Evolutionary conservation across 2,113 vertebrate species (phyloP).

Genomic region (Bos javanicus): DNA sequence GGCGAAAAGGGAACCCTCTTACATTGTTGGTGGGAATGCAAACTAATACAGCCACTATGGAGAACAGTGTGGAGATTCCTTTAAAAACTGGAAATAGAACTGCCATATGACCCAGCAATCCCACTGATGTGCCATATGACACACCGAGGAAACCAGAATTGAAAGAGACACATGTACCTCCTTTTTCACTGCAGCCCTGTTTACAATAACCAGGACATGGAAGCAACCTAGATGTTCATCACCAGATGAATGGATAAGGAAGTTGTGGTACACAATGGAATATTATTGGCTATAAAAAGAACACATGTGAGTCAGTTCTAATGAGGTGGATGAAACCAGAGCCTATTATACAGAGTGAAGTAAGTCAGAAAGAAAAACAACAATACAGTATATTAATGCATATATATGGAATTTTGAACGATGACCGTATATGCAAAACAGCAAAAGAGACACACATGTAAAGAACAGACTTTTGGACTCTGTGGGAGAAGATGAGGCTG

Average conservation of each 20-base stretch:
- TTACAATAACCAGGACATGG: neutral
- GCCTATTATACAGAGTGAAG: neutral
- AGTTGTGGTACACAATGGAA: neutral
- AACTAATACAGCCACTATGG: neutral
- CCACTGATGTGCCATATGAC: too few relatives aligned
- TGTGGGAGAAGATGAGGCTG: neutral
- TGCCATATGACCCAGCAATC: neutral
- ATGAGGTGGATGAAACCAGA: neutral
- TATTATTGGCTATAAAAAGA: neutral
- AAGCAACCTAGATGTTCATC: neutral
- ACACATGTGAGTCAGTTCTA: neutral
- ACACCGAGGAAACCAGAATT: neutral
- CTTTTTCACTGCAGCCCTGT: neutral
- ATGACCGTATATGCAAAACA: neutral
- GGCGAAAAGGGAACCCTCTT: neutral
- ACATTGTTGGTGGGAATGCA: neutral
- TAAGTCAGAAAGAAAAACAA: neutral
- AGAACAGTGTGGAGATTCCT: neutral
- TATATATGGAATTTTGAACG: neutral
- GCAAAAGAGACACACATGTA: neutral
- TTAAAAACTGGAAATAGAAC: neutral
- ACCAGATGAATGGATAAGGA: fast-evolving
- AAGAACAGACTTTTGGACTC: neutral
- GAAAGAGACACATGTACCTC: neutral
- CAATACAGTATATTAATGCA: neutral